A percentile compares a stretch with the other conserved stretches of the same genome.
Evolutionary conservation across 2,888 invertebrate genomes (phyloP).

Genomic region (Pyralis farinalis): DNA sequence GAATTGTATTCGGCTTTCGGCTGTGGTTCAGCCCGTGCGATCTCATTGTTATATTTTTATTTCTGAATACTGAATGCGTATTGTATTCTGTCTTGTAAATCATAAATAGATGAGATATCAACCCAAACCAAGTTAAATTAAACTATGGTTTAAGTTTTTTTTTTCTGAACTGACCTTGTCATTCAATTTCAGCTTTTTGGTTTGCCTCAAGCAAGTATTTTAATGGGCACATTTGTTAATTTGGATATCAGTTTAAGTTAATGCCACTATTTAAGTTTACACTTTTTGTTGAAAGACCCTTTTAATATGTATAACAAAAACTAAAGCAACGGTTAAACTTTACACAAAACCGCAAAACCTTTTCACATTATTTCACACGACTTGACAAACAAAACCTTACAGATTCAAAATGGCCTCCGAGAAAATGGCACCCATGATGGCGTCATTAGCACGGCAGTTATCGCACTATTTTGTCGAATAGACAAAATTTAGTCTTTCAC

Average conservation of each 20-base stretch:
- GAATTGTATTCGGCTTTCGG: slow-evolving; percentile 64
- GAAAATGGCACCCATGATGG: slow-evolving; percentile 58
- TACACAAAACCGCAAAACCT: slow-evolving; percentile 41
- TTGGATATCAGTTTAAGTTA: neutral
- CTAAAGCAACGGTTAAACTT: slow-evolving; percentile 29
- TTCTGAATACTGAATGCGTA: slow-evolving; percentile 47
- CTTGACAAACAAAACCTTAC: slow-evolving; percentile 63
- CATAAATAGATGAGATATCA: slow-evolving; percentile 37
- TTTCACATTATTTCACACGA: slow-evolving; percentile 42
- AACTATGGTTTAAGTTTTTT: neutral
- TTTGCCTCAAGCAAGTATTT: too few species aligned
- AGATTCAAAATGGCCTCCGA: slow-evolving; percentile 56
- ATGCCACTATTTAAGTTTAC: neutral
- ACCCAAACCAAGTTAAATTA: neutral
- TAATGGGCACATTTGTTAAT: too few species aligned
- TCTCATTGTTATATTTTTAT: slow-evolving; percentile 45
- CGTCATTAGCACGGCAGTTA: slow-evolving; percentile 72
- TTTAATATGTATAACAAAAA: slow-evolving; percentile 34
- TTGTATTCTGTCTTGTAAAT: slow-evolving; percentile 57
- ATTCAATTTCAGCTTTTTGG: too few species aligned
- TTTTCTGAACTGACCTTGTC: too few species aligned
- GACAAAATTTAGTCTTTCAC: slow-evolving; percentile 77
- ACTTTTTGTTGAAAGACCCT: slow-evolving; percentile 1
- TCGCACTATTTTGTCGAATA: slow-evolving; percentile 78
- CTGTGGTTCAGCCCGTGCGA: slow-evolving; percentile 41